Base-by-base conservation (phyloP, 2,113 vertebrate species). In the Prunella fulvescens region DNA sequence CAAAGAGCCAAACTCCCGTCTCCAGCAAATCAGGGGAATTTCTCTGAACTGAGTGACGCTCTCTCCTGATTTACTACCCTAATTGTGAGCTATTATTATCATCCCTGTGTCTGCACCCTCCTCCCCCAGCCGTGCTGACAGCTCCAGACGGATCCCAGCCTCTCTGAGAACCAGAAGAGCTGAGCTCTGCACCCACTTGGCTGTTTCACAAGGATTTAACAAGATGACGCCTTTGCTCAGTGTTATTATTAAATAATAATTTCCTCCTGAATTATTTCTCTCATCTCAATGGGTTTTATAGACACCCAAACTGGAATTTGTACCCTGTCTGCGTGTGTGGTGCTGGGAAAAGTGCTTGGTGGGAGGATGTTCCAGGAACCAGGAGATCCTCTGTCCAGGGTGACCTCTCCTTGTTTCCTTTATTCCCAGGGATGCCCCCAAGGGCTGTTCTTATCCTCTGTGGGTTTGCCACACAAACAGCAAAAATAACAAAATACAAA, bases 131-230 rank as follows among this genome's bases (percentile, higher is more conserved):
- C 73, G 5, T 6, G 6, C 90, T 81, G 86, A 91, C 90, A 74
- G 4, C 81, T 95, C 88, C 79, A 51, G 88, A 18, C 44, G 12
- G 22, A 69, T 61, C 79, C 82, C 67, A 76, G 72, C 76, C n/a
- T 58, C 18, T 6, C 31, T 2, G 69, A 56, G 64, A 71, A 40
- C 13, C 2, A 47, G 47, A 22, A 3, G 17, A 82, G 91, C 71
- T 33, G 57, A 79, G 76, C 53, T 11, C 79, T 45, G 94, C 96
- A 58, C 92, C 92, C 92, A 87, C 93, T 88, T 82, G 81, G 51
- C 95, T 90, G 8, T 12, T 74, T 8, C 15, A 58, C 70, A 8
- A 0, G 35, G 57, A 37, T 82, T 79, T 51, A 45, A 87, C 48
- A 25, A 62, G 65, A 69, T 33, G 17, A 62, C 1, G 14, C 42